These are phyloP conservation scores for Drosophila eohydei DNA, from an alignment of 2,888 invertebrate species.

Conservation along the genomic window DNA sequence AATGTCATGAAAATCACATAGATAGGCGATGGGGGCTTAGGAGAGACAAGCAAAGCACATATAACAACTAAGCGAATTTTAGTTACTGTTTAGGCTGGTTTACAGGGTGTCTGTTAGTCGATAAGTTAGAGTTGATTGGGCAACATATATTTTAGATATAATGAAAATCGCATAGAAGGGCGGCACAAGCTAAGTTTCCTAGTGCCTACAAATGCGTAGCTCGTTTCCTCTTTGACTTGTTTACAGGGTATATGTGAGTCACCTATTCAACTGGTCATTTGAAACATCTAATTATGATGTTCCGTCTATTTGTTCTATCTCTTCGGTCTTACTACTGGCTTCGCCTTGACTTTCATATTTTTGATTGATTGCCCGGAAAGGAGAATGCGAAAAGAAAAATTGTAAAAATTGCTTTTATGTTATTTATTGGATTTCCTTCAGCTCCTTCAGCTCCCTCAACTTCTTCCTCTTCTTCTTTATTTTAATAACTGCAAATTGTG, in stretches of 20 bases:
- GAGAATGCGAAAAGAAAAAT: constrained; percentile 4
- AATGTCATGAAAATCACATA: background rate
- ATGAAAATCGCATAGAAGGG: background rate
- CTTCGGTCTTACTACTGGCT: background rate
- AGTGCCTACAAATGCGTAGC: background rate
- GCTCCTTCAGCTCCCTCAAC: background rate
- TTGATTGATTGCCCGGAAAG: constrained; percentile 24
- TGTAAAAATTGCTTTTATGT: constrained; percentile 12
- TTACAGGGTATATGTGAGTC: background rate
- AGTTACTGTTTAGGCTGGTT: background rate
- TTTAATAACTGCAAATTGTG: constrained; percentile 19
- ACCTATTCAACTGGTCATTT: background rate
- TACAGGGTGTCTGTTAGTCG: background rate
- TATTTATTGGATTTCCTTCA: constrained; percentile 2
- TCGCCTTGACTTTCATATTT: constrained; percentile 9
- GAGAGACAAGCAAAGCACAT: background rate
- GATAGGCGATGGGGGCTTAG: background rate
- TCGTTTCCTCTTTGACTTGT: background rate
- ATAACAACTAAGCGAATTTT: background rate
- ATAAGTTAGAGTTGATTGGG: fast-evolving
- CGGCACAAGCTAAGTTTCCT: background rate
- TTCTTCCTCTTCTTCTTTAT: constrained; percentile 5
- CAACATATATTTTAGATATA: background rate
- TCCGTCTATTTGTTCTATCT: background rate
- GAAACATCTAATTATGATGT: background rate